Percentiles rank a stretch among this genome's conserved stretches.
These are phyloP conservation scores for Andricus grossulariae DNA, from an alignment of 1,140 invertebrate species.

Conservation along the genomic window DNA sequence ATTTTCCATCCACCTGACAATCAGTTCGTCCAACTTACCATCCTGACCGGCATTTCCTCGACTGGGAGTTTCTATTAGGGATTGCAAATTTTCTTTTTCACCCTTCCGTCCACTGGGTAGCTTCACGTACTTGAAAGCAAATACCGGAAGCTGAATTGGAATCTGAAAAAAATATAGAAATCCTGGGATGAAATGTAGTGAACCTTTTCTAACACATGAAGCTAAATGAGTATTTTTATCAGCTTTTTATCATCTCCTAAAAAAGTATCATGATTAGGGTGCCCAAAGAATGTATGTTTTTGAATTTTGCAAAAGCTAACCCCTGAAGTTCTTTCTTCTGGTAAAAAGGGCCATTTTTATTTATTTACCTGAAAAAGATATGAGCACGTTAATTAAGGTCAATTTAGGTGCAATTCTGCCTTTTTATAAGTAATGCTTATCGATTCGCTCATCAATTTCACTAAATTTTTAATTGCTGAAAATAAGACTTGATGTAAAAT, in stretches of 20 bases:
- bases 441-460: too few relatives aligned
- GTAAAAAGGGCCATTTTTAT: too few relatives aligned
- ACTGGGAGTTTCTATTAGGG: slow-evolving; percentile 13
- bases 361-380: too few relatives aligned
- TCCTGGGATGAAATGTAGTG: not conserved
- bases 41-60: slow-evolving; percentile 15
- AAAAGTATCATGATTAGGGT: not conserved
- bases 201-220: not conserved
- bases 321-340: too few relatives aligned
- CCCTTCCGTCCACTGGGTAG: slow-evolving; percentile 1
- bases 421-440: too few relatives aligned
- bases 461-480: too few relatives aligned
- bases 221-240: not conserved
- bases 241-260: not conserved
- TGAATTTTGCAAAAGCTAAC: too few relatives aligned
- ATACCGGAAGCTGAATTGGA: slow-evolving; percentile 8
- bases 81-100: slow-evolving; percentile 19
- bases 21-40: slow-evolving; percentile 18
- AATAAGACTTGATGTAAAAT: too few relatives aligned
- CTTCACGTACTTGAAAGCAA: slow-evolving; percentile 13
- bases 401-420: too few relatives aligned
- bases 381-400: too few relatives aligned
- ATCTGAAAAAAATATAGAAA: slow-evolving; percentile 10
- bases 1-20: not conserved
- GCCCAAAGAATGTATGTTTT: too few relatives aligned